phyloP scores from a whole-genome alignment of 2,113 vertebrate species.

The Platysternon megacephalum region DNA sequence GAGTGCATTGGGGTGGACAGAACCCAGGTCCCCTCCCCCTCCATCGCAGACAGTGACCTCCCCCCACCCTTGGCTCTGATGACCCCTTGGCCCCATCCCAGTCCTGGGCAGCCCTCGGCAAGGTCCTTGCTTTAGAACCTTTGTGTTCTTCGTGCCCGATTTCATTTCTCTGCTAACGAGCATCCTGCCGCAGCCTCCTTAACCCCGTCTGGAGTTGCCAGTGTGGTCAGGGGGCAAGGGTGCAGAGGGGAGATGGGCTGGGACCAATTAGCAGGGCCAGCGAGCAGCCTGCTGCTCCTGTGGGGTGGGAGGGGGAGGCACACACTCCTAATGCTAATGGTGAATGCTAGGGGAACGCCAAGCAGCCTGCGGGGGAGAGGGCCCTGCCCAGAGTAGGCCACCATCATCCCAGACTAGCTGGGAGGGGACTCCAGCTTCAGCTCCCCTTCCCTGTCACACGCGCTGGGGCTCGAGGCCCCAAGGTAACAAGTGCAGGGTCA shows the following conservation, averaged over 20 bases:
- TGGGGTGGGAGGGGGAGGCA: neutral
- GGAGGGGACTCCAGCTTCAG: too few relatives aligned
- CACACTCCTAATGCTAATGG: neutral
- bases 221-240: neutral
- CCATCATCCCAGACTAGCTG: too few relatives aligned
- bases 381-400: too few relatives aligned
- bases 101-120: neutral
- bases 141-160: neutral
- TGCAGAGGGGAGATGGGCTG: neutral
- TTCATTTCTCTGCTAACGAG: constrained; percentile 40
- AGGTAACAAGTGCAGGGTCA: too few relatives aligned
- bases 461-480: too few relatives aligned
- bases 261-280: neutral
- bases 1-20: neutral
- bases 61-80: neutral
- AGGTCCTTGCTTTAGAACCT: neutral
- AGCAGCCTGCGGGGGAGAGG: too few relatives aligned
- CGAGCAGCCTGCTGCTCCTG: neutral
- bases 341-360: neutral
- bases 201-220: constrained; percentile 2
- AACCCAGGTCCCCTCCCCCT: neutral
- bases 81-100: neutral
- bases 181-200: constrained; percentile 18
- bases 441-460: too few relatives aligned
- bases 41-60: neutral